Evolutionary conservation across 1,140 invertebrate species (phyloP), one percentile per base, ranked within the genome.

Genomic region (Belonocnema kinseyi): DNA sequence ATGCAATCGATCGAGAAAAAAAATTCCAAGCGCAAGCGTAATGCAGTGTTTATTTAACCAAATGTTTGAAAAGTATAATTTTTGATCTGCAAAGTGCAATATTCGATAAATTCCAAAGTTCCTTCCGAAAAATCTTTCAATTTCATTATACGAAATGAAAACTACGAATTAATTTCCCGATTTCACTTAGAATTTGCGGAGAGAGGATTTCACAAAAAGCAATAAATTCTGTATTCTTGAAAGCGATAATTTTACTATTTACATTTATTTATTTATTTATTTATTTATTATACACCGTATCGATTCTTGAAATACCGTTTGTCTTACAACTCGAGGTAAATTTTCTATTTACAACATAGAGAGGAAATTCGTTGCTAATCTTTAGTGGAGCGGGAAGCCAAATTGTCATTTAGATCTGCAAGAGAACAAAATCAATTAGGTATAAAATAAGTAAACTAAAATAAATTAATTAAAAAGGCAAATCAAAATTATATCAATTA

Each of bases 371-470:
- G 77, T 81, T 85, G 80, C 76, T 83, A 85, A 77, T 74, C 74
- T 80, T 13, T 58, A 72, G 61, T 80, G 78, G 54, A 53, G 58
- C 21, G 53, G 40, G 81, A 78, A 77, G 80, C 50, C 75, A 80
- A 76, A 53, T 80, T 82, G 78, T 88, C 80, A 86, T 79, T 85
- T 85, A 56, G 82, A 89, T 86, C 89, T 90, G 88, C 21, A 90
- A 89, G 72, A 86, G 73, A 86, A 83, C 33, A 74, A 79, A 80
- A 71, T 80, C 46, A 66, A 54, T 51, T 52, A 16, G 40, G 21
- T 56, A 33, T 70, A 50, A 46, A 19, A 77, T 52, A 73, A 56
- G 66, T 17, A 19, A 58, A 74, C 56, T 40, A 26, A 52, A 17
- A 72, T 56, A 54, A 72, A 54, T 40, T 52, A 12, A 26, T 17